phyloP scores from a whole-genome alignment of 1,140 invertebrate genomes.

The Micrasema minimum region DNA sequence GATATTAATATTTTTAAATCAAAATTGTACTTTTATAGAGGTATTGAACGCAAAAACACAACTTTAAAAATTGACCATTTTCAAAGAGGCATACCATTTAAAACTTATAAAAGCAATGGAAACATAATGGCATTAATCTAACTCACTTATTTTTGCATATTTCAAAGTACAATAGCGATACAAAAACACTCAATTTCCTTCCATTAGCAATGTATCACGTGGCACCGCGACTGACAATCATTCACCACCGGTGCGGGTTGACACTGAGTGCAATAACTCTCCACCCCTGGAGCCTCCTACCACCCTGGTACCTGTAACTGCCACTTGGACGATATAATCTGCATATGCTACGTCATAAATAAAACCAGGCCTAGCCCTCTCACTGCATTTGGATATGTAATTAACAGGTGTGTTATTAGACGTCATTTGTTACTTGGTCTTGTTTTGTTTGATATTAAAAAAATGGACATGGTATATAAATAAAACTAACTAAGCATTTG shows the following conservation, averaged over 20 bases:
- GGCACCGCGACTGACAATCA: constrained; percentile 20
- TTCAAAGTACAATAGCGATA: constrained; percentile 10
- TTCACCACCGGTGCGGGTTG: constrained; percentile 22
- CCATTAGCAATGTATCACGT: constrained; percentile 39
- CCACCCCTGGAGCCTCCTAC: not conserved
- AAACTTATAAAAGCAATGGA: too few species aligned
- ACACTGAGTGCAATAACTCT: constrained; percentile 31
- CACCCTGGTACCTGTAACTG: not conserved
- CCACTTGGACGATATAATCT: not conserved
- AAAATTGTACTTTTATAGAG: too few species aligned
- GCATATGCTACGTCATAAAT: not conserved
- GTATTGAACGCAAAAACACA: too few species aligned
- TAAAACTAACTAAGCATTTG: too few species aligned
- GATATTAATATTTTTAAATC: too few species aligned
- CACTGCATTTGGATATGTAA: not conserved
- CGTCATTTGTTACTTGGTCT: too few species aligned
- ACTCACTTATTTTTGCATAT: constrained; percentile 7
- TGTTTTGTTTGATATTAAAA: too few species aligned
- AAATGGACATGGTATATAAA: too few species aligned
- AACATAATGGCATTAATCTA: constrained; percentile 15
- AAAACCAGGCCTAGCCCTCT: not conserved
- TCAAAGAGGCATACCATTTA: too few species aligned
- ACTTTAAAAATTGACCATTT: too few species aligned
- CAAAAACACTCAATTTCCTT: constrained; percentile 29
- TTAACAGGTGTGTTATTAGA: too few species aligned